Evolutionary conservation across 2,797 vertebrate genomes (phyloP).

Genomic region (Cuculus canorus): DNA sequence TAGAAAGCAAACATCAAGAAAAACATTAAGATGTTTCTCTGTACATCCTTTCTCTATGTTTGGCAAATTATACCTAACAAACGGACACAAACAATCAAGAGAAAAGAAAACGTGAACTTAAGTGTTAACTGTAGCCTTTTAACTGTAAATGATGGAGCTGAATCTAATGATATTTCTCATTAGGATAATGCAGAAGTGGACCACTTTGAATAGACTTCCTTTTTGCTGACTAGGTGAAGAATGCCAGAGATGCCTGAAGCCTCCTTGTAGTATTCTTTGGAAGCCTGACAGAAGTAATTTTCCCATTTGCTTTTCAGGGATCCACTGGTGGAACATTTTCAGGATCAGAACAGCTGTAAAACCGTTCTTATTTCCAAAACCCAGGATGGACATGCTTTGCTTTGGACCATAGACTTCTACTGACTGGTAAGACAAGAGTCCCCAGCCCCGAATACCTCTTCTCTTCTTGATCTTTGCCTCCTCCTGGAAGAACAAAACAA

Average conservation of each 20-base stretch:
- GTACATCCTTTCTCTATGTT: background rate
- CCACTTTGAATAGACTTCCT: background rate
- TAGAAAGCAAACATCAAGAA: background rate
- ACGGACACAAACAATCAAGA: background rate
- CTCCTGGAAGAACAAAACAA: background rate
- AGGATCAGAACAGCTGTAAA: background rate
- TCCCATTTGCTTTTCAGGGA: background rate
- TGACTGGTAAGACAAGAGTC: background rate
- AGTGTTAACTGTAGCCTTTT: background rate
- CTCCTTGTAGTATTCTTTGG: background rate
- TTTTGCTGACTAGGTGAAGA: background rate
- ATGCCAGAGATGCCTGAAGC: background rate
- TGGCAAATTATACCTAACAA: background rate
- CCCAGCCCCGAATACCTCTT: background rate
- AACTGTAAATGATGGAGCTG: background rate
- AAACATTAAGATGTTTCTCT: background rate
- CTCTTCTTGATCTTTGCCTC: background rate
- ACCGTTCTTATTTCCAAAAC: background rate
- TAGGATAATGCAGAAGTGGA: background rate
- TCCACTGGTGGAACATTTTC: background rate
- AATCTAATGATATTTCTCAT: background rate
- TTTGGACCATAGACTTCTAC: background rate
- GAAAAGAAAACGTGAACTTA: background rate
- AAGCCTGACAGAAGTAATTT: background rate
- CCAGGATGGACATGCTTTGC: background rate